These are phyloP conservation scores for Zoroaster sp. DNA, from an alignment of 53 echinoderm and acorn worm species.

Conservation along the genomic window DNA sequence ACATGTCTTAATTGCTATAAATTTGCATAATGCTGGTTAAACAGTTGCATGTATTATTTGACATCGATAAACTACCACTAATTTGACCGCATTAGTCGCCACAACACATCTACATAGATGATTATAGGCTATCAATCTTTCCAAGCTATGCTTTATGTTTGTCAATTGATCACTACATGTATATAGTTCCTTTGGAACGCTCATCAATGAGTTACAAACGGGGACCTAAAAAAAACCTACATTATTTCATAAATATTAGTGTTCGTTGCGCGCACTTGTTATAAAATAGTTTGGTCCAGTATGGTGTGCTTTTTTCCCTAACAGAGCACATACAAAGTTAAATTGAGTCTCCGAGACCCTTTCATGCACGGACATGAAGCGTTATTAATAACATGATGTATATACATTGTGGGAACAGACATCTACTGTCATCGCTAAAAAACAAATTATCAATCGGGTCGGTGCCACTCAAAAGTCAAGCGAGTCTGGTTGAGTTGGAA, in stretches of 20 bases:
- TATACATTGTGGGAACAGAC: neutral
- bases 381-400: neutral
- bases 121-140: neutral
- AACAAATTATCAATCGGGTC: neutral
- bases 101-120: neutral
- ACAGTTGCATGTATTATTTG: neutral
- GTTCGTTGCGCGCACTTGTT: neutral
- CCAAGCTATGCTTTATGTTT: neutral
- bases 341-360: neutral
- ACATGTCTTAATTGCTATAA: neutral
- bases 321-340: neutral
- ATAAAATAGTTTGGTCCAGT: constrained; percentile 36
- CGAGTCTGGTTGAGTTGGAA: neutral
- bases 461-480: neutral
- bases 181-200: neutral
- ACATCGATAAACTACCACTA: neutral
- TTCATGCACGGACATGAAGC: neutral
- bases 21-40: neutral
- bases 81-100: neutral
- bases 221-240: neutral
- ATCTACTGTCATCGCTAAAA: constrained; percentile 3
- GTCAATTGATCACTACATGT: neutral
- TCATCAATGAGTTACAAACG: neutral
- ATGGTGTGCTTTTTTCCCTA: neutral
- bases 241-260: neutral